Conservation (phyloP, 2,113 vertebrate genomes). For the Phasianus colchicus region DNA sequence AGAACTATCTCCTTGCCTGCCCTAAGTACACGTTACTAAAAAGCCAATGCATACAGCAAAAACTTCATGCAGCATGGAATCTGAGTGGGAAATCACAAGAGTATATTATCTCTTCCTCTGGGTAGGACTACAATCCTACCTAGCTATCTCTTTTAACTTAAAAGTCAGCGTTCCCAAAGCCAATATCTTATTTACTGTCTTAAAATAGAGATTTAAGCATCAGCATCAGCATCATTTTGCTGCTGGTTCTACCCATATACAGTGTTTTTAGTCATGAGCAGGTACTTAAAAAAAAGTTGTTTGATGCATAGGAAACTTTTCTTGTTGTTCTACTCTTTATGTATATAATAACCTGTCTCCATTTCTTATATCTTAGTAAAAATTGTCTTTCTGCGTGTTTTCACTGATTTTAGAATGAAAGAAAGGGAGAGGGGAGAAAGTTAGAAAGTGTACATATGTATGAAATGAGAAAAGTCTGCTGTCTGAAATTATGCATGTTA, state of each 20-base stretch:
- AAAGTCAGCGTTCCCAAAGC: background rate
- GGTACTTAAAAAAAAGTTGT: background rate
- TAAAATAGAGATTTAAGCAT: background rate
- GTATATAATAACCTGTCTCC: background rate
- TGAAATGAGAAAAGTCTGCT: background rate
- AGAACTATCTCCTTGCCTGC: background rate
- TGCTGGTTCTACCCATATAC: background rate
- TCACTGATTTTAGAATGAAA: background rate
- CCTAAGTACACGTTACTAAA: background rate
- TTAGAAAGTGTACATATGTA: background rate
- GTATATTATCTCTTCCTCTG: background rate
- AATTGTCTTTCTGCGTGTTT: background rate
- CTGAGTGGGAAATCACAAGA: background rate
- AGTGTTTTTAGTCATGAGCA: background rate
- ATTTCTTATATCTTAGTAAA: background rate
- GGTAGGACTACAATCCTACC: background rate
- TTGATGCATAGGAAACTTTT: background rate
- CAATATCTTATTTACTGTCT: background rate
- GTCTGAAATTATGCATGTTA: background rate
- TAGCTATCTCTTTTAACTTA: background rate
- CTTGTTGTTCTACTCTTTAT: background rate
- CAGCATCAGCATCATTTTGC: background rate
- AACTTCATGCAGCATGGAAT: background rate
- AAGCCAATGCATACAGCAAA: background rate
- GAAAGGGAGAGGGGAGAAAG: background rate